A percentile compares a stretch with the other conserved stretches of the same genome.
Conservation (phyloP, 2,797 vertebrate genomes). For the Mionectes olivaceus region DNA sequence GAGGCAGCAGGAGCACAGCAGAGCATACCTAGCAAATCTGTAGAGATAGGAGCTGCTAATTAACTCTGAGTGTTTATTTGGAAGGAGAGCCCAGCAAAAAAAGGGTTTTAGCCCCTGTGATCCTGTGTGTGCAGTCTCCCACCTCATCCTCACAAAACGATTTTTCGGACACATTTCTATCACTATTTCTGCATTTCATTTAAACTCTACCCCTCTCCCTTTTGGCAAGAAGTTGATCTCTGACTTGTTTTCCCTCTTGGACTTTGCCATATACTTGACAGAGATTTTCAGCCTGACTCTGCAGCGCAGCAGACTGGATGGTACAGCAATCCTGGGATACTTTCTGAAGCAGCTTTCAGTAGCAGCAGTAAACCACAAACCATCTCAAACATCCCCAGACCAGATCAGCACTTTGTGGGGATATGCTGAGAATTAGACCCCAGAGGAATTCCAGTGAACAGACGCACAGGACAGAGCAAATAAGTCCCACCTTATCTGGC, state of each 20-base stretch:
- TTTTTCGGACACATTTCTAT: neutral
- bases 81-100: neutral
- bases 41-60: conserved; percentile 29
- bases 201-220: neutral
- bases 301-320: neutral
- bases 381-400: conserved; percentile 1
- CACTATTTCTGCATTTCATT: neutral
- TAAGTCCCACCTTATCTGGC: neutral
- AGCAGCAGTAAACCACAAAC: neutral
- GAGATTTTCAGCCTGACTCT: neutral
- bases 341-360: neutral
- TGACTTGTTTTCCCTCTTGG: neutral
- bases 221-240: neutral
- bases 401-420: neutral
- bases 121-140: accelerated
- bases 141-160: neutral
- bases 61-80: conserved; percentile 50
- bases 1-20: neutral
- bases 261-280: accelerated
- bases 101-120: neutral
- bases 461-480: neutral
- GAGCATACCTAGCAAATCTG: conserved; percentile 25
- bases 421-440: neutral
- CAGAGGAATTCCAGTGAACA: conserved; percentile 38
- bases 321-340: neutral